These are phyloP conservation scores for Danionella dracula DNA, from an alignment of 2,797 vertebrate species.

Conservation along the genomic window DNA sequence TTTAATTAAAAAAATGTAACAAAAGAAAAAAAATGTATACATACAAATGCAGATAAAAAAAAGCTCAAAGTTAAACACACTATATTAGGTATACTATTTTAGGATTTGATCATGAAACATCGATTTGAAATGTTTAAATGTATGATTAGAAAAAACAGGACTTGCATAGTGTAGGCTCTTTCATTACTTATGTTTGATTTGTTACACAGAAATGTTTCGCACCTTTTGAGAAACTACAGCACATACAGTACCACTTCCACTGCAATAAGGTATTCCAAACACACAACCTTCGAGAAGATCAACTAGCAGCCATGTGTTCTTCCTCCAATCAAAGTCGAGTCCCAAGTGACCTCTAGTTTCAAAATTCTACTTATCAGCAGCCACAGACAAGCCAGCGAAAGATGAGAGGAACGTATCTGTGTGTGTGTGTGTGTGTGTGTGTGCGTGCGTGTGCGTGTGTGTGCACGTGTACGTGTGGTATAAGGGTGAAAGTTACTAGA, in stretches of 20 bases:
- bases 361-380: conserved; percentile 26
- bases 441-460: too few relatives aligned
- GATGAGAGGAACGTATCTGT: background rate
- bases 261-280: background rate
- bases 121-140: too few relatives aligned
- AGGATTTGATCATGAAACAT: too few relatives aligned
- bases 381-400: conserved; percentile 22
- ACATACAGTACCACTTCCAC: background rate
- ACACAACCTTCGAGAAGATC: background rate
- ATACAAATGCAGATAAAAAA: too few relatives aligned
- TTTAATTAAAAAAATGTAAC: too few relatives aligned
- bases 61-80: too few relatives aligned
- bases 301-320: background rate
- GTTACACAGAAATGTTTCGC: background rate
- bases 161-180: too few relatives aligned
- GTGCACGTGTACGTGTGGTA: too few relatives aligned
- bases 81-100: too few relatives aligned
- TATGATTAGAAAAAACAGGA: too few relatives aligned
- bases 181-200: background rate
- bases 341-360: conserved; percentile 16
- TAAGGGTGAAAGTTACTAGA: background rate
- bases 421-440: too few relatives aligned
- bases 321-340: conserved; percentile 1
- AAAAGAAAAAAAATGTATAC: too few relatives aligned
- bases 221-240: background rate